phyloP scores from a whole-genome alignment of 2,888 invertebrate genomes.

The Rhyacophila evoluta region DNA sequence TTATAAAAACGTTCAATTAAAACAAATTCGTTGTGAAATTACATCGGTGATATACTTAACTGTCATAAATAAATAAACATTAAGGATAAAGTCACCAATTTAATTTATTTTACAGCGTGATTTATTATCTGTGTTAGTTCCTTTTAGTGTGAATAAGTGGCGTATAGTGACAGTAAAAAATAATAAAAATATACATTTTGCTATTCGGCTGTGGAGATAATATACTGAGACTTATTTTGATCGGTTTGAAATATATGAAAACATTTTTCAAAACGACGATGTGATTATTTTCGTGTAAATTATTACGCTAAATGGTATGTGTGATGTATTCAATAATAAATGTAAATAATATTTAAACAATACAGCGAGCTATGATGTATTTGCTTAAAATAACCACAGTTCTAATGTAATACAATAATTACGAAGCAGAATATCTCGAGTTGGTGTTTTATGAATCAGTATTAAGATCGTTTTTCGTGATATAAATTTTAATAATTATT shows the following conservation, averaged over 20 bases:
- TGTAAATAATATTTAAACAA: background rate
- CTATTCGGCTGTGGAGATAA: background rate
- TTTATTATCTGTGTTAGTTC: conserved; percentile 17
- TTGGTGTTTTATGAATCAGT: conserved; percentile 38
- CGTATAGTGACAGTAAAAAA: background rate
- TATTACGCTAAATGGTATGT: conserved; percentile 3
- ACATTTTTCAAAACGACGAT: background rate
- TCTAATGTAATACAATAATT: background rate
- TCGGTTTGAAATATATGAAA: background rate
- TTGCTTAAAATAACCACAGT: background rate
- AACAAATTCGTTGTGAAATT: background rate
- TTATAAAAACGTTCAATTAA: background rate
- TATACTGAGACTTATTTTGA: background rate
- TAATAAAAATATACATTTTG: background rate
- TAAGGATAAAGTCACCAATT: background rate
- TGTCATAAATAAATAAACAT: no score
- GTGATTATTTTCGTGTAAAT: conserved; percentile 2
- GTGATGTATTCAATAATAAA: background rate
- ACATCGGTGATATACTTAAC: background rate
- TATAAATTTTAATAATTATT: conserved; percentile 31
- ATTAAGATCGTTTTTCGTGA: conserved; percentile 46
- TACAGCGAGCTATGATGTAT: background rate
- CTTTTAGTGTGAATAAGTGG: conserved; percentile 6
- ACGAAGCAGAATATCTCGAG: background rate
- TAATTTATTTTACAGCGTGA: background rate